Percentiles rank a stretch among this genome's conserved stretches.
These are phyloP conservation scores for Drosophila dives DNA, from an alignment of 2,888 invertebrate genomes.

Conservation along the genomic window DNA sequence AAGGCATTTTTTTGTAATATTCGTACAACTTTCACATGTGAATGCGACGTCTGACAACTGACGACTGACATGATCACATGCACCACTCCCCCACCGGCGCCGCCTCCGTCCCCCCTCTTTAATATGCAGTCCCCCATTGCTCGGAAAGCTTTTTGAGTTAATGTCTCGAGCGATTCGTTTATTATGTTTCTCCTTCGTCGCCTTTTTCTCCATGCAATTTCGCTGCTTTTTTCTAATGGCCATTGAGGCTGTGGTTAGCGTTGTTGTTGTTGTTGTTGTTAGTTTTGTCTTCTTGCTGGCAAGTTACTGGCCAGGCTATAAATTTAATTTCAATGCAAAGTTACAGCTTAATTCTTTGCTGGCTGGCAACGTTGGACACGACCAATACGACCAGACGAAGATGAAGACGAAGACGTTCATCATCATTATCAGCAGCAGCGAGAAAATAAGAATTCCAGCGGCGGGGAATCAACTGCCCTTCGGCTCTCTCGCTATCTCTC, in stretches of 20 bases:
- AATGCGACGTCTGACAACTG: slow-evolving; percentile 56
- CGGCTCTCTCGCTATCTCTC: neutral
- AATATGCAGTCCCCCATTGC: slow-evolving; percentile 4
- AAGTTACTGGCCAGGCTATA: slow-evolving; percentile 60
- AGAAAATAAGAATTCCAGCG: slow-evolving; percentile 64
- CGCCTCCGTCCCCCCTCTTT: slow-evolving; percentile 15
- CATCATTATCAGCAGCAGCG: slow-evolving; percentile 56
- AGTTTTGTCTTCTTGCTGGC: slow-evolving; percentile 32
- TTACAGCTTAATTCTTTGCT: slow-evolving; percentile 79
- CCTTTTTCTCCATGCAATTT: slow-evolving; percentile 38
- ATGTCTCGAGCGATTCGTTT: slow-evolving; percentile 55
- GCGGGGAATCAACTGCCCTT: slow-evolving; percentile 41
- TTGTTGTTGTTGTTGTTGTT: slow-evolving; percentile 4
- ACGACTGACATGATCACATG: slow-evolving; percentile 55
- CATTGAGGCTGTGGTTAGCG: slow-evolving; percentile 18
- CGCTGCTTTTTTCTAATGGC: slow-evolving; percentile 54
- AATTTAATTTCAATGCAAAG: slow-evolving; percentile 80
- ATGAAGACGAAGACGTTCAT: slow-evolving; percentile 48
- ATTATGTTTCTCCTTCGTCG: slow-evolving; percentile 46
- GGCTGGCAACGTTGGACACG: slow-evolving; percentile 52
- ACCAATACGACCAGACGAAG: slow-evolving; percentile 10
- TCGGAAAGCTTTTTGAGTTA: slow-evolving; percentile 32
- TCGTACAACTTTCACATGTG: slow-evolving; percentile 74
- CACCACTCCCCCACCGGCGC: neutral
- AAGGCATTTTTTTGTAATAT: slow-evolving; percentile 70